Conservation (phyloP, 1,140 invertebrate species). For the Lepidotrigona ventralis region DNA sequence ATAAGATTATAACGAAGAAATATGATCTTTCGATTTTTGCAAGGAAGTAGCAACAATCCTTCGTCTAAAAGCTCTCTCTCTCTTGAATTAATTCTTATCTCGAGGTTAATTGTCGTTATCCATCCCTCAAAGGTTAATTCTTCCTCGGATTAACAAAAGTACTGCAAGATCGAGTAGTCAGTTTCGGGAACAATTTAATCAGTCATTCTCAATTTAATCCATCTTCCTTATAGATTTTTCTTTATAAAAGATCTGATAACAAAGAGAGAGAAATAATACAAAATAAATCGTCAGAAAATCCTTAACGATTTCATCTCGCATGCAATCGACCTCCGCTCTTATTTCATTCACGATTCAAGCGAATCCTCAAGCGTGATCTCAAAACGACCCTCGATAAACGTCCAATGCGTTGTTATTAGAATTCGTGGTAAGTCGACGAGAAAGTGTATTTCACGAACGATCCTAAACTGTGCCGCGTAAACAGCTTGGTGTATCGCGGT, state of each 20-base stretch:
- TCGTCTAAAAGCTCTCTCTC: too few species aligned
- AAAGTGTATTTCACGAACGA: constrained; percentile 34
- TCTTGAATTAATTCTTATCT: neutral
- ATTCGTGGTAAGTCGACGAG: neutral
- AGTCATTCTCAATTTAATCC: neutral
- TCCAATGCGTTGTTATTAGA: neutral
- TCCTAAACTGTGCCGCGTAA: constrained; percentile 54
- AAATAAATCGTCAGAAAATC: neutral
- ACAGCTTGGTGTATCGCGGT: constrained; percentile 37
- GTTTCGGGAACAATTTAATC: neutral
- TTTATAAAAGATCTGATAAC: too few species aligned
- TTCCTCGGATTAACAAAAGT: neutral
- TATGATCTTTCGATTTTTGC: too few species aligned
- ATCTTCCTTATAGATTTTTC: neutral
- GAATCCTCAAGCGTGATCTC: too few species aligned
- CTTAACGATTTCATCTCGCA: neutral
- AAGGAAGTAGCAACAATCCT: too few species aligned
- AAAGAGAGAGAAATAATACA: neutral
- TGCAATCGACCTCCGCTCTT: neutral
- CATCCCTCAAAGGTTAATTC: neutral
- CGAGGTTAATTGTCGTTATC: neutral
- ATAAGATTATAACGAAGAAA: neutral
- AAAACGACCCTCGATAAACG: neutral
- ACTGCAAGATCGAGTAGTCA: neutral
- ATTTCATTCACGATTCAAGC: neutral